Percentiles rank a stretch among this genome's conserved stretches.
Conservation (phyloP, 1,140 invertebrate genomes). For the Macrostomum lignano region DNA sequence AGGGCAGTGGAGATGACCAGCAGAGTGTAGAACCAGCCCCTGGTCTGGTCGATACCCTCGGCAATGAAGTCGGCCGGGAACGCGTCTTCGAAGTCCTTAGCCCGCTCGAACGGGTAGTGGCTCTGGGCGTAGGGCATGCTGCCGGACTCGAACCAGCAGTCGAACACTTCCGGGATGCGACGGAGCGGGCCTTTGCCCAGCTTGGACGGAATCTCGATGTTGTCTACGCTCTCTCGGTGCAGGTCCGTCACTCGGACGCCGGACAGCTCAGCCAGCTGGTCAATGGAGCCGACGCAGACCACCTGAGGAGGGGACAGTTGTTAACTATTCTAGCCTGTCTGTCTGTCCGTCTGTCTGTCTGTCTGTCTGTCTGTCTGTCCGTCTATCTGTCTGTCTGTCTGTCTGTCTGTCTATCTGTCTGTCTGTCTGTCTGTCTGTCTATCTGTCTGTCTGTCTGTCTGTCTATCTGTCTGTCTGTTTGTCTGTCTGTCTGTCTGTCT, state of each 20-base stretch:
- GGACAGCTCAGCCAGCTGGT: constrained; percentile 52
- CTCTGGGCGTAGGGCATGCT: constrained; percentile 92
- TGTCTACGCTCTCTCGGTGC: constrained; percentile 73
- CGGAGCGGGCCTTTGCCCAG: constrained; percentile 49
- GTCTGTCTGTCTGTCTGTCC: no score
- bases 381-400: no score
- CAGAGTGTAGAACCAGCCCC: constrained; percentile 44
- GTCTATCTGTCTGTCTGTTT: no score
- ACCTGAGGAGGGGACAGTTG: no score
- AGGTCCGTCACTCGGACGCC: constrained; percentile 56
- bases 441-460: no score
- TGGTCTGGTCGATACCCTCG: constrained; percentile 92
- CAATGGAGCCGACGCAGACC: constrained; percentile 71
- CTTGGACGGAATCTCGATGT: constrained; percentile 65
- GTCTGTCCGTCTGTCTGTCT: no score
- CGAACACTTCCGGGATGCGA: constrained; percentile 75
- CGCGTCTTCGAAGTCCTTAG: constrained; percentile 58
- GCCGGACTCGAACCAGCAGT: constrained; percentile 99
- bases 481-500: no score
- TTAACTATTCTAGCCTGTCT: no score
- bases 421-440: no score
- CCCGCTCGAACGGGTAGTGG: constrained; percentile 70
- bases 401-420: no score
- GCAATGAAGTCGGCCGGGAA: constrained; percentile 99
- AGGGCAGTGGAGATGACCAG: constrained; percentile 51